phyloP scores from a whole-genome alignment of 1,140 invertebrate genomes.

The Mactra quadrangularis region DNA sequence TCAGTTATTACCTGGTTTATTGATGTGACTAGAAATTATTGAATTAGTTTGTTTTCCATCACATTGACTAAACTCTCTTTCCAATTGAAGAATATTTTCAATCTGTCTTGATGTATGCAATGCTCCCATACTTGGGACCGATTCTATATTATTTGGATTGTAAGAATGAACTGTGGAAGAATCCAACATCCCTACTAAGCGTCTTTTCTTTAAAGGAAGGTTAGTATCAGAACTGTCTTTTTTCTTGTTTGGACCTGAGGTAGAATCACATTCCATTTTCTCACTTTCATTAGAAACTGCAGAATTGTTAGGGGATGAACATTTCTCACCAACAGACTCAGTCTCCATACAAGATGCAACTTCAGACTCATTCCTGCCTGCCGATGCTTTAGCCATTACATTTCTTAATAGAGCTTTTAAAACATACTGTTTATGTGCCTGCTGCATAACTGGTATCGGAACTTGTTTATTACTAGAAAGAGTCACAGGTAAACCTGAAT shows the following conservation, averaged over 20 bases:
- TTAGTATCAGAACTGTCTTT: constrained; percentile 41
- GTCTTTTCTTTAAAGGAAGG: constrained; percentile 48
- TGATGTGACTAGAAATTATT: too few relatives aligned
- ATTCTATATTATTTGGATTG: not conserved
- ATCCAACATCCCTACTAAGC: constrained; percentile 20
- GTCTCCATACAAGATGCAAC: not conserved
- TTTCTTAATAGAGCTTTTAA: constrained; percentile 46
- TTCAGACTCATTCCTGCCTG: not conserved
- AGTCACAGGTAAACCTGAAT: not conserved
- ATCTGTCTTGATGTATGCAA: constrained; percentile 13
- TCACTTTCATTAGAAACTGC: not conserved
- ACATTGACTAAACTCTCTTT: too few relatives aligned
- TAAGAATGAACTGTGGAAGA: not conserved
- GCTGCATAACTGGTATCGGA: not conserved
- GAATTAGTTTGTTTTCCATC: too few relatives aligned
- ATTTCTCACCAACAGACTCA: not conserved
- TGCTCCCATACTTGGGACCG: not conserved
- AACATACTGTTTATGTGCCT: constrained; percentile 23
- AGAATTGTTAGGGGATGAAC: not conserved
- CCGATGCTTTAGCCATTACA: too few relatives aligned
- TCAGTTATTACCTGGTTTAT: too few relatives aligned
- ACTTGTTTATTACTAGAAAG: not conserved
- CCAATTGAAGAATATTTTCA: constrained; percentile 49
- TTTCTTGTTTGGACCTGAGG: not conserved
- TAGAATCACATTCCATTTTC: not conserved